A percentile compares a stretch with the other conserved stretches of the same genome.
These are phyloP conservation scores for Uloborus diversus DNA, from an alignment of 1,140 invertebrate species.

Conservation along the genomic window DNA sequence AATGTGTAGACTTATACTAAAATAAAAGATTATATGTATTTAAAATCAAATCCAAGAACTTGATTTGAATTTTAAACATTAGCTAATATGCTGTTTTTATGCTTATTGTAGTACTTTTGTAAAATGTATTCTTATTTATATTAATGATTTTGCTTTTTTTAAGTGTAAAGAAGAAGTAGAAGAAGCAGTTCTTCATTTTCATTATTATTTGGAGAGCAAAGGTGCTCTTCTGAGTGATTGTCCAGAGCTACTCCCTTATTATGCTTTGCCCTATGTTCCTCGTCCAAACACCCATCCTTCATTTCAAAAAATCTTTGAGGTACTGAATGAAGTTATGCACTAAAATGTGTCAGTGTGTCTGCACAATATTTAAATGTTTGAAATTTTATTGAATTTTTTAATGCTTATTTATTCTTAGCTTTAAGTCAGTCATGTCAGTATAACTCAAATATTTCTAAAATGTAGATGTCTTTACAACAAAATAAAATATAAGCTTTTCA, in stretches of 20 bases:
- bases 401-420: neutral
- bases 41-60: no score
- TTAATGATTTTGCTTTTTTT: conserved; percentile 10
- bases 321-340: conserved; percentile 59
- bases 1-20: no score
- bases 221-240: conserved; percentile 69
- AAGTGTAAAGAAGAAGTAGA: conserved; percentile 59
- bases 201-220: conserved; percentile 69
- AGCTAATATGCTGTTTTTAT: no score
- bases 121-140: no score
- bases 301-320: conserved; percentile 70
- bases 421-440: no score
- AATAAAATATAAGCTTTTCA: no score
- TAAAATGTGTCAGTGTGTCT: neutral
- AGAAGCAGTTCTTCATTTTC: conserved; percentile 68
- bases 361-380: conserved; percentile 2
- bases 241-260: conserved; percentile 70
- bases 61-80: no score
- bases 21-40: no score
- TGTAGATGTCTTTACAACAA: no score
- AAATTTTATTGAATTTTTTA: neutral
- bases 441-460: no score
- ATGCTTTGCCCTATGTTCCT: conserved; percentile 71
- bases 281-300: conserved; percentile 70
- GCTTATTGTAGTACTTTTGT: no score